Conservation (phyloP, 2,888 invertebrate genomes). For the Acanthosepion lycidas region DNA sequence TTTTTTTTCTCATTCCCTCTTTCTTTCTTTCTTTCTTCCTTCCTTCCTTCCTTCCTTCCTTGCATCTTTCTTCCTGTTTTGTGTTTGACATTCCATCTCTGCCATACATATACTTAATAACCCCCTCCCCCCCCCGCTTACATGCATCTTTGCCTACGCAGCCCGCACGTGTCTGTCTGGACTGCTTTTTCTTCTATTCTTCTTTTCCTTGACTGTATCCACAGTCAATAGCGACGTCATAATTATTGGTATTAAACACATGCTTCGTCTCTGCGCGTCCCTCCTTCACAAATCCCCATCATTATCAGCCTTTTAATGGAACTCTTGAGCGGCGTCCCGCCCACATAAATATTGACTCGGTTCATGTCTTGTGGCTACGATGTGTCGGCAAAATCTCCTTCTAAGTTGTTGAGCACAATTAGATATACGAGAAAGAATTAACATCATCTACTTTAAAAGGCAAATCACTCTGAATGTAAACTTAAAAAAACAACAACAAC, state of each 20-base stretch:
- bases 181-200: neutral
- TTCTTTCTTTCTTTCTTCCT: too few relatives aligned
- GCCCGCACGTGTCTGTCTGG: neutral
- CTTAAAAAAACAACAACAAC: neutral
- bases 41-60: too few relatives aligned
- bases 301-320: neutral
- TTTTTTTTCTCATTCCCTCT: too few relatives aligned
- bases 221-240: neutral
- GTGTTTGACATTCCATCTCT: too few relatives aligned
- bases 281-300: neutral
- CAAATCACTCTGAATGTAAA: neutral
- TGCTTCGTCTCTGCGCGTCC: neutral
- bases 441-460: neutral
- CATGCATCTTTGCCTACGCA: neutral
- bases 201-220: neutral
- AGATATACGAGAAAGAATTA: neutral
- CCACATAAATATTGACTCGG: neutral
- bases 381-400: slow-evolving; percentile 2
- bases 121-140: too few relatives aligned
- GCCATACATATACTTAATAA: too few relatives aligned
- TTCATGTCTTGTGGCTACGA: neutral
- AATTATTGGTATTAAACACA: slow-evolving; percentile 20
- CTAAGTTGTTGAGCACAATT: neutral
- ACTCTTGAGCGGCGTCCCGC: neutral
- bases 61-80: too few relatives aligned